Conservation (phyloP, 2,797 vertebrate genomes). For the Chelon labrosus region DNA sequence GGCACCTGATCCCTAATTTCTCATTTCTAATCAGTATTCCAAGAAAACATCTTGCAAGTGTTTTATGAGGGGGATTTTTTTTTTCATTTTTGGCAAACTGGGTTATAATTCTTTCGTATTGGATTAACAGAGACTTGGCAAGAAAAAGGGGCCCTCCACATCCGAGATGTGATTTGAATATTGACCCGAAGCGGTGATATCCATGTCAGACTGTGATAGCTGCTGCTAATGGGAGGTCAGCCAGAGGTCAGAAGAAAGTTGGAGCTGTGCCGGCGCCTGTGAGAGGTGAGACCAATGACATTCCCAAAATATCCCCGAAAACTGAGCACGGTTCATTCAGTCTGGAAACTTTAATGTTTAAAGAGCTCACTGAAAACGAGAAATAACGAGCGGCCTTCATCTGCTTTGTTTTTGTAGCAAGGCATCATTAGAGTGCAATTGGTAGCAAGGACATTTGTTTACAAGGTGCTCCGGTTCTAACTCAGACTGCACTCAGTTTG, state of each 20-base stretch:
- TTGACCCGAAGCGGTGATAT: constrained; percentile 53
- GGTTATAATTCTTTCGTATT: constrained; percentile 50
- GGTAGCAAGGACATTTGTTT: background rate
- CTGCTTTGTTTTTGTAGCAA: background rate
- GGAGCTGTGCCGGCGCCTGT: constrained; percentile 38
- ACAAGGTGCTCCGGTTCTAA: background rate
- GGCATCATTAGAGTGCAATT: background rate
- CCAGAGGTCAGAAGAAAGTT: constrained; percentile 47
- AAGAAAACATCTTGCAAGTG: constrained; percentile 30
- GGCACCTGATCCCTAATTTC: constrained; percentile 29
- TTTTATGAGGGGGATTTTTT: constrained; percentile 30
- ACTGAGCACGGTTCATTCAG: constrained; percentile 12
- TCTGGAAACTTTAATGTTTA: constrained; percentile 21
- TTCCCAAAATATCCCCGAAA: constrained; percentile 17
- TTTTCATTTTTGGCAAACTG: constrained; percentile 45
- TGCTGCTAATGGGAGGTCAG: constrained; percentile 62
- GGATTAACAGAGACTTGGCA: constrained; percentile 57
- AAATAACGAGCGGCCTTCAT: background rate
- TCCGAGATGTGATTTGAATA: constrained; percentile 65
- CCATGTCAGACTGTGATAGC: constrained; percentile 39
- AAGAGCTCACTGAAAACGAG: constrained; percentile 4
- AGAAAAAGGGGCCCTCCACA: constrained; percentile 24
- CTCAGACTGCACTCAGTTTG: constrained; percentile 23
- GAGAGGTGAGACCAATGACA: constrained; percentile 46
- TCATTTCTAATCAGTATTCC: constrained; percentile 48